Conservation (phyloP, 2,797 vertebrate species). For the Dicrostonyx torquatus region DNA sequence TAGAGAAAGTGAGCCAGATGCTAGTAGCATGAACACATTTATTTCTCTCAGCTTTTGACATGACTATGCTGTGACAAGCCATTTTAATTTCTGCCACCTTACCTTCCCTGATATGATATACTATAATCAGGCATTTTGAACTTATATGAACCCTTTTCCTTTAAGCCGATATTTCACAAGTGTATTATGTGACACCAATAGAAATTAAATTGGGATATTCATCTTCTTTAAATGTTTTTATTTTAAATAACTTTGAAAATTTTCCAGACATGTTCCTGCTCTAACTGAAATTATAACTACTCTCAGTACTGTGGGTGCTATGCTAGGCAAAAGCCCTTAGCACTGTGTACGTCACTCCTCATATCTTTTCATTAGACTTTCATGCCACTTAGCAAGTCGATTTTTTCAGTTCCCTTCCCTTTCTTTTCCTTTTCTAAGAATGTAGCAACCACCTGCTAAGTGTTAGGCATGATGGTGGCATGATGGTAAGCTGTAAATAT, state of each 20-base stretch:
- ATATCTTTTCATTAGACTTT: neutral
- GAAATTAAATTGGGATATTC: neutral
- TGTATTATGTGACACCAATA: neutral
- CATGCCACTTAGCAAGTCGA: neutral
- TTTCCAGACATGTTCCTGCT: neutral
- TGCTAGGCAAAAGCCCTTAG: neutral
- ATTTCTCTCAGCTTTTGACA: neutral
- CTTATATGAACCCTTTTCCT: no score
- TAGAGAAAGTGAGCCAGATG: neutral
- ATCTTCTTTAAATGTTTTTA: conserved; percentile 14
- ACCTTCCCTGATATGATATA: neutral
- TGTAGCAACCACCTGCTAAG: neutral
- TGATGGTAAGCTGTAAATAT: neutral
- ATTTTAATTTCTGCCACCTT: neutral
- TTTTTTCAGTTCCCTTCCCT: neutral
- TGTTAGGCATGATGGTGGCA: neutral
- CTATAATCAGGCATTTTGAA: neutral
- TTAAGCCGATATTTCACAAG: neutral
- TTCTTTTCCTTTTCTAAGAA: neutral
- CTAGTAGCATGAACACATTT: neutral
- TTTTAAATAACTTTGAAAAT: neutral
- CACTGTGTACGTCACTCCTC: neutral
- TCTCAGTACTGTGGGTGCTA: neutral
- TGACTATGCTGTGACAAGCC: neutral
- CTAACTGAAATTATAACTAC: neutral